phyloP scores from a whole-genome alignment of 1,140 invertebrate genomes.

The Brachionus koreanus region DNA sequence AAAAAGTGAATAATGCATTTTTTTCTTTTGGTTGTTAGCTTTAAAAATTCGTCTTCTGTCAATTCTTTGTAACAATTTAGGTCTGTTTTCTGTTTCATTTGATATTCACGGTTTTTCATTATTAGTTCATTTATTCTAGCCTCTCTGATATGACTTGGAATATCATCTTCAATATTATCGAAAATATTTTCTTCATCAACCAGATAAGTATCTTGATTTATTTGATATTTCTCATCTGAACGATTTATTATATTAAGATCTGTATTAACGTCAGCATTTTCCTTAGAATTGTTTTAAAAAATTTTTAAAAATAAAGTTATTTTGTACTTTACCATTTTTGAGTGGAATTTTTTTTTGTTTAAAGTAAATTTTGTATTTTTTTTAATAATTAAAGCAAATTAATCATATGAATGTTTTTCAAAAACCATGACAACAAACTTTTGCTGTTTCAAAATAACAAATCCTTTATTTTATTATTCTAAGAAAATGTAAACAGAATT shows the following conservation, averaged over 20 bases:
- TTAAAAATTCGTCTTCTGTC: conserved; percentile 52
- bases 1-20: conserved; percentile 56
- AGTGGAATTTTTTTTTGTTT: background rate
- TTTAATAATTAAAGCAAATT: no score
- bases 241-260: background rate
- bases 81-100: conserved; percentile 50
- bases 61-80: conserved; percentile 53
- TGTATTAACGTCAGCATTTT: no score
- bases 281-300: background rate
- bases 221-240: background rate
- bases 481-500: no score
- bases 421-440: no score
- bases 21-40: conserved; percentile 52
- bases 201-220: background rate
- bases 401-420: no score
- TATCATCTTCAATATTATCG: conserved; percentile 51
- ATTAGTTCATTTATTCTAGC: conserved; percentile 51
- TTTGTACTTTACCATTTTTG: background rate
- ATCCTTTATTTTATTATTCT: no score
- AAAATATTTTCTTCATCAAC: conserved; percentile 51
- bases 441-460: no score
- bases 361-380: no score
- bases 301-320: background rate
- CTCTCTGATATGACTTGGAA: conserved; percentile 54
- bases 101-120: conserved; percentile 49